Percentiles rank a stretch among this genome's conserved stretches.
These are phyloP conservation scores for Amblyraja radiata DNA, from an alignment of 2,797 vertebrate species.

Conservation along the genomic window DNA sequence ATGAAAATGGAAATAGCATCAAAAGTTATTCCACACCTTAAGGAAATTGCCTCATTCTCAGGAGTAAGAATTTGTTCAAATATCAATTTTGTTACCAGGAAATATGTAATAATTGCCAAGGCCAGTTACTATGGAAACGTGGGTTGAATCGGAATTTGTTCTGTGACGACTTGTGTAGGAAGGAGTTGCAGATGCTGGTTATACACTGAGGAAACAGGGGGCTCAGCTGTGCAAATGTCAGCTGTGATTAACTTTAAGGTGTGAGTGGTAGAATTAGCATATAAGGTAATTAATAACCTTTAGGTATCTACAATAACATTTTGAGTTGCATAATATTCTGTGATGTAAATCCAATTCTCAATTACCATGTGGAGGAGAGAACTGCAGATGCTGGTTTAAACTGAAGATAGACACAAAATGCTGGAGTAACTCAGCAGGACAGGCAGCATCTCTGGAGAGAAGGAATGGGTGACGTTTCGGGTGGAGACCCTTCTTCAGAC, in stretches of 20 bases:
- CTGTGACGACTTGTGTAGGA: background rate
- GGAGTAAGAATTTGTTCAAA: background rate
- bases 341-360: background rate
- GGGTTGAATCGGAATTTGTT: background rate
- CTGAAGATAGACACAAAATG: no score
- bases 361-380: background rate
- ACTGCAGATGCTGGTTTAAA: no score
- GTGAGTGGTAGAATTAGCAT: background rate
- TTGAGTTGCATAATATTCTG: background rate
- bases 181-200: no score
- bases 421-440: no score
- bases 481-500: no score
- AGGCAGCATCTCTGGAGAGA: no score
- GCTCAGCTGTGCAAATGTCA: constrained; percentile 16
- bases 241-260: background rate
- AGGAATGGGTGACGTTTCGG: no score
- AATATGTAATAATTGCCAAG: background rate
- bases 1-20: background rate
- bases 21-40: background rate
- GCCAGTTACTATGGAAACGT: background rate
- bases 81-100: background rate
- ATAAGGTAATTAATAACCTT: constrained; percentile 1
- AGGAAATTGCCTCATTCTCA: background rate
- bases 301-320: background rate
- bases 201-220: background rate